phyloP scores from a whole-genome alignment of 1,140 invertebrate species.

The Philopotamus ludificatus region DNA sequence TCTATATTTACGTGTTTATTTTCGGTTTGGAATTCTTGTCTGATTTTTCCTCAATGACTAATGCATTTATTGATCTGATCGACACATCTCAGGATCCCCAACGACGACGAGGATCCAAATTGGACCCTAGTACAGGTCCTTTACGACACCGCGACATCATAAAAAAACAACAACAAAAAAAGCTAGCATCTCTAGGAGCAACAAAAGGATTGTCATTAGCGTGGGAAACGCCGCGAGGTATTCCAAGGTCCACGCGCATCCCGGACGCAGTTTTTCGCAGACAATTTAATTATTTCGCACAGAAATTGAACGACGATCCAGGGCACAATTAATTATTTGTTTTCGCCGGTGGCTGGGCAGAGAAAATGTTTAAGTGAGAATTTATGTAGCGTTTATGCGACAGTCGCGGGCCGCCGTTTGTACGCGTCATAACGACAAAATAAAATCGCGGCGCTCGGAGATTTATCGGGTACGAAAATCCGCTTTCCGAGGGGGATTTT shows the following conservation, averaged over 20 bases:
- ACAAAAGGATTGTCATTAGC: constrained; percentile 39
- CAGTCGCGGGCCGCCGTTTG: not conserved
- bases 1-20: too few species aligned
- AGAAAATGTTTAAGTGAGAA: constrained; percentile 27
- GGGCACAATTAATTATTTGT: constrained; percentile 22
- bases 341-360: constrained; percentile 7
- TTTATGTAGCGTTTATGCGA: constrained; percentile 28
- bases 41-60: too few species aligned
- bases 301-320: constrained; percentile 3
- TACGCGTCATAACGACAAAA: constrained; percentile 21
- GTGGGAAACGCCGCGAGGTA: constrained; percentile 31
- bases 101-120: not conserved
- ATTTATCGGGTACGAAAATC: constrained; percentile 17
- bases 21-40: too few species aligned
- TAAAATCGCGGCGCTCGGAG: constrained; percentile 12
- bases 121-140: constrained; percentile 8
- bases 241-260: not conserved
- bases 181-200: constrained; percentile 19
- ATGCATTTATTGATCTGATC: not conserved
- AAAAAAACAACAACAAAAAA: constrained; percentile 37
- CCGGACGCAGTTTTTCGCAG: not conserved
- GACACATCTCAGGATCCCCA: not conserved
- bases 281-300: not conserved
- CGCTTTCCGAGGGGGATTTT: too few species aligned
- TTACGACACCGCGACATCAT: constrained; percentile 31